phyloP scores from a whole-genome alignment of 2,797 vertebrate species.

The Malacoraja senta region DNA sequence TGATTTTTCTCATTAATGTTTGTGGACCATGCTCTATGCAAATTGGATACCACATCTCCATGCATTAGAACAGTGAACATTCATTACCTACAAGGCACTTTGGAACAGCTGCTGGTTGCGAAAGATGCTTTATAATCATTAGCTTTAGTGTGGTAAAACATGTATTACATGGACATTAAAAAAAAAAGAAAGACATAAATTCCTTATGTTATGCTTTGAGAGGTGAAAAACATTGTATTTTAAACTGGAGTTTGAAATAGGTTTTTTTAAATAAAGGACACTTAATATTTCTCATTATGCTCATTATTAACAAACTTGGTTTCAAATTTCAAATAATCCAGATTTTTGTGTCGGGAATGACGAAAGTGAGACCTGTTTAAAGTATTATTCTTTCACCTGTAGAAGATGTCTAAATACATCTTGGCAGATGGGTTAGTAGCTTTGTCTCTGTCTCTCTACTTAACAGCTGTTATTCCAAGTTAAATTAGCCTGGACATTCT shows the following conservation, averaged over 20 bases:
- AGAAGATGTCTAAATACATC: conserved; percentile 13
- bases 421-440: conserved; percentile 21
- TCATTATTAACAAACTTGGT: conserved; percentile 27
- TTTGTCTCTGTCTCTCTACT: background rate
- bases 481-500: conserved; percentile 19
- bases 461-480: conserved; percentile 34
- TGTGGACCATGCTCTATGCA: background rate
- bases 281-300: conserved; percentile 44
- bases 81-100: background rate
- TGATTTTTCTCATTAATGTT: background rate
- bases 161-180: background rate
- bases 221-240: background rate
- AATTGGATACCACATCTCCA: background rate
- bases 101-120: background rate
- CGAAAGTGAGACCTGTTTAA: background rate
- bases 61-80: background rate
- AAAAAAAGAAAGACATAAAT: background rate
- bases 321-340: background rate
- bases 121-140: background rate
- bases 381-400: background rate
- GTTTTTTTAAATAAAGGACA: conserved; percentile 19
- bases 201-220: background rate
- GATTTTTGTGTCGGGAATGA: background rate
- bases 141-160: background rate
- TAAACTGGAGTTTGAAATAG: background rate